Evolutionary conservation across 64 coral and sea anemone species (phyloP), one percentile per base, ranked within the genome.

Genomic region (Pocillopora verrucosa): DNA sequence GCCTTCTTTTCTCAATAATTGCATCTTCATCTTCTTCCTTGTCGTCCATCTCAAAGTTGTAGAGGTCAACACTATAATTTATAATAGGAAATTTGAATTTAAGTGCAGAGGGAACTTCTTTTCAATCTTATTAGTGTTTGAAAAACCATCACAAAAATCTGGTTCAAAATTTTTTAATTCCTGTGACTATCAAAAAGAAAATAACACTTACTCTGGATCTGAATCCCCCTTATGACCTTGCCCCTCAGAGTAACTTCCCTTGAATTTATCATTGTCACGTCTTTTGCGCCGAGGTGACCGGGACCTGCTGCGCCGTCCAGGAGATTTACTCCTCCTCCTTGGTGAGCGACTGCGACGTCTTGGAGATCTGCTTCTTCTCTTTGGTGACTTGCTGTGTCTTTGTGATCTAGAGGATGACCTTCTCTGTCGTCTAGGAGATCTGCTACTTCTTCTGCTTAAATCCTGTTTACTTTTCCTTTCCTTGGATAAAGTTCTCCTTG

Each of bases 21-120:
- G 79, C 88, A 88, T 98, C 96, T 75, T 95, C 96, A 69, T 98
- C 93, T 88, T 98, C 97, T 74, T 94, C 72, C 20, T 97, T 87
- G 82, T 95, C 97, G 12, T 76, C 82, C 88, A 99, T 90, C 72
- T 99, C 94, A 93, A 99, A 99, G 79, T 99, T 93, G 38, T 95
- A 93, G 41, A 99, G 60, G 73, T 99, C 97, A 89, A 89, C 88
- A 84, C 97, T 99, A 75, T 76, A 93, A 85, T 65, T 51, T 51
- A 74, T 65, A 34, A 41, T 14, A 79, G n/a, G 86, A 59, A 60
- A 15, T 13, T 26, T 62, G 13, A 36, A 51, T 51, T 51, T 51
- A 51, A 7, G 41, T 51, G 41, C 7, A 0, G 41, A 7, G 41
- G 41, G 41, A 51, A 51, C 41, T 4, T 51, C 7, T 51, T 51